Evolutionary conservation across 2,113 vertebrate genomes (phyloP).

Genomic region (Deroptyus accipitrinus): DNA sequence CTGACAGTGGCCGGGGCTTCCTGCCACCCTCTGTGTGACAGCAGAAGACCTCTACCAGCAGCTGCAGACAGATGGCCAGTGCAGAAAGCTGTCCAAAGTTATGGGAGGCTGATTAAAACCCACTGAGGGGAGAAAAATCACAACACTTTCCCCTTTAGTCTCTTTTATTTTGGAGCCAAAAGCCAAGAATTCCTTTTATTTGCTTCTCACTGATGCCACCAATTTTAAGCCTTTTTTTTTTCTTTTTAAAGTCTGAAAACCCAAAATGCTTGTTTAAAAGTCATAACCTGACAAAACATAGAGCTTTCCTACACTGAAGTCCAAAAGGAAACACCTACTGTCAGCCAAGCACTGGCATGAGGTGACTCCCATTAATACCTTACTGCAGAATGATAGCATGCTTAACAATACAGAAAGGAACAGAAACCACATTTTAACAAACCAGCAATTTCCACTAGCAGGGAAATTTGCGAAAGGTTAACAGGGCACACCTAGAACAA

Average conservation of each 20-base stretch:
- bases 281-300: not conserved
- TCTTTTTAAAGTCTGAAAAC: not conserved
- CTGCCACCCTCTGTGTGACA: not conserved
- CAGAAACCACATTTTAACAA: not conserved
- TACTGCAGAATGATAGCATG: not conserved
- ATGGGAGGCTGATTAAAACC: not conserved
- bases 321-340: not conserved
- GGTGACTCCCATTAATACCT: not conserved
- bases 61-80: too few species aligned
- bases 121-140: not conserved
- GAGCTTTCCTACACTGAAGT: not conserved
- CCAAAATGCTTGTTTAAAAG: not conserved
- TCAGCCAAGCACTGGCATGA: not conserved
- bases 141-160: not conserved
- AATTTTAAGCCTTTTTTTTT: not conserved
- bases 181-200: not conserved
- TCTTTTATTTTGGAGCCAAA: not conserved
- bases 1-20: fast-evolving
- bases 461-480: not conserved
- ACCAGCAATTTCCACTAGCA: not conserved
- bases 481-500: not conserved
- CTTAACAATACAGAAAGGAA: not conserved
- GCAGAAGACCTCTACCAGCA: not conserved
- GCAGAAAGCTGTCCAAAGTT: not conserved
- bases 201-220: not conserved